A percentile compares a stretch with the other conserved stretches of the same genome.
Evolutionary conservation across 2,888 invertebrate genomes (phyloP).

Genomic region (Unio delphinus): DNA sequence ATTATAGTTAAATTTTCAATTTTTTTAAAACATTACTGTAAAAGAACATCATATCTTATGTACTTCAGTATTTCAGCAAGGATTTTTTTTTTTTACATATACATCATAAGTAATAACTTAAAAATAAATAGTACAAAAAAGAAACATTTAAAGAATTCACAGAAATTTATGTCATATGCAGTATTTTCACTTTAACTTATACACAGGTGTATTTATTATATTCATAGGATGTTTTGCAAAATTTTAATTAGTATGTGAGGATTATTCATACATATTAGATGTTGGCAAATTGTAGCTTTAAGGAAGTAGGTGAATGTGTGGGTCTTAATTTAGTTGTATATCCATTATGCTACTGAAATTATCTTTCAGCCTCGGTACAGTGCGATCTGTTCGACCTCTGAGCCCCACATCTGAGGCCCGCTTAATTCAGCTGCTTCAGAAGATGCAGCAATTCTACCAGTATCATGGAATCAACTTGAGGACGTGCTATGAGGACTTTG

Average conservation of each 20-base stretch:
- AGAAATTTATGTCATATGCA: no score
- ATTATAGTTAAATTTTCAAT: neutral
- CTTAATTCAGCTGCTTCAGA: constrained; percentile 53
- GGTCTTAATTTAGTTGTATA: no score
- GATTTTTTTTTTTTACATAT: no score
- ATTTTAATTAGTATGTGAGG: no score
- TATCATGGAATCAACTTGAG: constrained; percentile 68
- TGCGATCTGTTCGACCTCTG: constrained; percentile 62
- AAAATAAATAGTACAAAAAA: no score
- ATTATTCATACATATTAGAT: no score
- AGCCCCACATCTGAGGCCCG: constrained; percentile 54
- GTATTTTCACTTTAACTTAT: neutral
- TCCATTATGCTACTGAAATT: neutral
- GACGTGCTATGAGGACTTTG: constrained; percentile 70
- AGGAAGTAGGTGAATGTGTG: no score
- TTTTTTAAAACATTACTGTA: neutral
- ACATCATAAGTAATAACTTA: no score
- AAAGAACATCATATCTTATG: neutral
- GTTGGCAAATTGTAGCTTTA: no score
- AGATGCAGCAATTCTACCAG: constrained; percentile 65
- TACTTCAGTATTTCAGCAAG: neutral
- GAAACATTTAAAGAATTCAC: no score
- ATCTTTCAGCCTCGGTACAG: constrained; percentile 62
- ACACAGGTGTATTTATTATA: neutral
- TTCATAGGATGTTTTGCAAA: neutral